Conservation (phyloP, 2,888 invertebrate genomes). For the Brachylomia viminalis region DNA sequence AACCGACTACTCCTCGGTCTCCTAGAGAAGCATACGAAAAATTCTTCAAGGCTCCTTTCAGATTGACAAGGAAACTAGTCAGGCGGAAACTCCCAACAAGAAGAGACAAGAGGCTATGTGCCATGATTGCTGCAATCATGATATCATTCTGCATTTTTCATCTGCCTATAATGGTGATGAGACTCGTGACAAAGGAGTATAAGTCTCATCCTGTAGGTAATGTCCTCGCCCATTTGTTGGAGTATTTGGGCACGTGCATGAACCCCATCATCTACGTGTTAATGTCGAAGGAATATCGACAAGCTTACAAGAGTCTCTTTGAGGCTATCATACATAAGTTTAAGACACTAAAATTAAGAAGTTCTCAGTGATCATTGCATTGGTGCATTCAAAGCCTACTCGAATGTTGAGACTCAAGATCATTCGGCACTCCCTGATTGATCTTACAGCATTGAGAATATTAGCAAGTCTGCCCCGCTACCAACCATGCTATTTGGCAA, state of each 20-base stretch:
- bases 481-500: too few species aligned
- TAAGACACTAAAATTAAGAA: conserved; percentile 59
- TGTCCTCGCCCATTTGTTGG: conserved; percentile 94
- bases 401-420: neutral
- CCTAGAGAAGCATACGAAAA: conserved; percentile 56
- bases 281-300: conserved; percentile 97
- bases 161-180: conserved; percentile 96
- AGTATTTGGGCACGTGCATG: conserved; percentile 96
- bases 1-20: conserved; percentile 21
- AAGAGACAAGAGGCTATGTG: conserved; percentile 93
- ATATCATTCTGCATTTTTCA: conserved; percentile 96
- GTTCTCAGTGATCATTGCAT: neutral
- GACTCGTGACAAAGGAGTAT: conserved; percentile 92
- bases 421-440: neutral
- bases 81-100: conserved; percentile 92
- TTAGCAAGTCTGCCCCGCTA: neutral
- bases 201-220: conserved; percentile 92
- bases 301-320: conserved; percentile 95
- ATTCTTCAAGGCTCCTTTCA: conserved; percentile 78
- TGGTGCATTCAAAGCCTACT: neutral
- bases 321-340: conserved; percentile 80
- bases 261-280: conserved; percentile 98
- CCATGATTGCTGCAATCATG: conserved; percentile 98
- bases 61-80: conserved; percentile 75
- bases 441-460: neutral